A percentile compares a stretch with the other conserved stretches of the same genome.
These are phyloP conservation scores for Aplochiton taeniatus DNA, from an alignment of 2,797 vertebrate species.

Conservation along the genomic window DNA sequence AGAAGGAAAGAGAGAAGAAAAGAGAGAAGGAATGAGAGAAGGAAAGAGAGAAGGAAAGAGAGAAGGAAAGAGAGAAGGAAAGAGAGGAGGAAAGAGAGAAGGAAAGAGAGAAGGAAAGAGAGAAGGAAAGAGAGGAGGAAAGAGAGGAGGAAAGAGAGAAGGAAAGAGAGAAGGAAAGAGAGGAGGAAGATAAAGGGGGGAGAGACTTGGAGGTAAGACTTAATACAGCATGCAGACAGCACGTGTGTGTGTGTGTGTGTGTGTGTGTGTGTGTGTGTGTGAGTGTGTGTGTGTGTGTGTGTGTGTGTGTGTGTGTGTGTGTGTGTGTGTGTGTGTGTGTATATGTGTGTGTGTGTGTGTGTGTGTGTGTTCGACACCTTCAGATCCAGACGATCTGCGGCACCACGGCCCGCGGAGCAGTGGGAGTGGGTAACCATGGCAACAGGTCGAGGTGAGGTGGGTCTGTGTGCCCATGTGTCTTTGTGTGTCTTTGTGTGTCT, in stretches of 20 bases:
- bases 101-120: neutral
- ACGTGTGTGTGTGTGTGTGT: neutral
- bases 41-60: neutral
- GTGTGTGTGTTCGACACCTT: constrained; percentile 25
- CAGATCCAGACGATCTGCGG: constrained; percentile 45
- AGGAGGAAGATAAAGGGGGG: neutral
- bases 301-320: neutral
- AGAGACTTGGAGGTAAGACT: neutral
- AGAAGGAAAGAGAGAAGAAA: neutral
- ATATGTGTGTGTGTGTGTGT: constrained; percentile 1
- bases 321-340: constrained; percentile 5
- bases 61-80: neutral
- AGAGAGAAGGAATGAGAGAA: neutral
- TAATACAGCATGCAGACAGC: neutral
- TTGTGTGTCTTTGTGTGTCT: neutral
- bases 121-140: neutral
- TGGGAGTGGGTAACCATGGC: constrained; percentile 43
- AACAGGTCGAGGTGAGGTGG: constrained; percentile 28
- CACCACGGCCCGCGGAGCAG: constrained; percentile 22
- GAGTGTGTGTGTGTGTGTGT: neutral
- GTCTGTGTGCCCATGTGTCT: neutral
- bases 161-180: neutral
- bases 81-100: neutral
- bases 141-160: neutral
- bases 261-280: neutral